Evolutionary conservation across 2,888 invertebrate genomes (phyloP), one percentile per base, ranked within the genome.

Genomic region (Cepaea hortensis): DNA sequence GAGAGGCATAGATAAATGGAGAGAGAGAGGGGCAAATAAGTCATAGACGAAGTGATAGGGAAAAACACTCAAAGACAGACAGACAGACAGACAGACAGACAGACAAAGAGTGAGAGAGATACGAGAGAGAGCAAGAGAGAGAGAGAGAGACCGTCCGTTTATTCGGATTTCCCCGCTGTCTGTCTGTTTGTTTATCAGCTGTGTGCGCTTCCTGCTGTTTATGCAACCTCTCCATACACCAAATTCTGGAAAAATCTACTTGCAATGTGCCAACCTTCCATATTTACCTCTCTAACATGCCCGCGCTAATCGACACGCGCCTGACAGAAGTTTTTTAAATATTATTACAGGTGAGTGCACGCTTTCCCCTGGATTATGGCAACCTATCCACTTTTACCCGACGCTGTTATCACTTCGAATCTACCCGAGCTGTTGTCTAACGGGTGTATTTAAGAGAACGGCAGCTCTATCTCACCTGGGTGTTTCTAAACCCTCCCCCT

Each of bases 1-100:
- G 84, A 77, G 76, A 77, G 77, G 76, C 62, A 84, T 77, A 84
- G 84, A 50, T 4, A 77, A 73, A 48, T 7, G 5, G 70, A 68
- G 70, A 48, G 46, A 68, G 50, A 46, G 68, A 20, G 46, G 65
- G 46, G 70, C n/a, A 9, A 46, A 55, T 3, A 73, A 62, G 73
- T 50, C 48, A 83, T 48, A 75, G 75, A 73, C 48, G 5, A 73
- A 83, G 83, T 50, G 55, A 72, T 18, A 23, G 72, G 46, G 72
- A 13, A 46, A 77, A n/a, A 62, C 3, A 77, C 76, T n/a, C 61
- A 35, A 61, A 77, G 62, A 46, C 6, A 62, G 77, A 35, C 7
- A 84, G 84, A 84, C 65, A 61, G 68, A 48, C 65, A n/a, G 68
- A 20, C 68, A 79, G 77, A 20, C 4, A 68, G 68, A 9, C 68